Evolutionary conservation across 2,888 invertebrate species (phyloP), one percentile per base, ranked within the genome.

Genomic region (Trichogramma evanescens): DNA sequence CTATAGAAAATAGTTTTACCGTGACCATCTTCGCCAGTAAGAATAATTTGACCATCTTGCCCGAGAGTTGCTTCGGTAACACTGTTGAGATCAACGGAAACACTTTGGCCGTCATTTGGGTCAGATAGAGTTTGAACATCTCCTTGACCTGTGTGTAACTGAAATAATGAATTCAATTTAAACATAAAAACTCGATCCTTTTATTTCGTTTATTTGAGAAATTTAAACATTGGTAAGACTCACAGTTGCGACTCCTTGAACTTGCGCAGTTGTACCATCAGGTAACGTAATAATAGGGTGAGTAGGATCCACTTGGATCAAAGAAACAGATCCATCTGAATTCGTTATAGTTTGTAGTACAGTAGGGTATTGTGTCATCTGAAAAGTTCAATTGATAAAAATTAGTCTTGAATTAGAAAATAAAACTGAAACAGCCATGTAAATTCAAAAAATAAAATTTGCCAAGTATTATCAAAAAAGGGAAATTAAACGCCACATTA

Each of bases 271-370:
- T 68, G 95, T 95, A 63, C 95, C 95, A 80, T 96, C 95, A 0
- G 95, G 93, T 75, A 96, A 83, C 51, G 95, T 95, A 71, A 96
- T 95, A 72, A 96, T 93, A 66, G 93, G 92, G 81, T 91, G 93
- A 78, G 88, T 91, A 58, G 94, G 93, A 82, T 95, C 94, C 70
- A 95, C 92, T 81, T 95, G 95, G 68, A 97, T 95, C 66, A 97
- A 89, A 64, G 95, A 95, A 65, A 97, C 92, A 7, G 95, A 91
- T 65, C 96, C 96, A 82, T 97, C 96, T 1, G 95, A 92, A 82
- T 96, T 96, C 70, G 92, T 94, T 79, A 96, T 95, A 6, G 95
- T 95, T 78, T 96, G 96, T 61, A 96, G 85, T 70, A 96, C 91
- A 64, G 95, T 92, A 60, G 91, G 87, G 80, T 91, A 93, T 80